phyloP scores from a whole-genome alignment of 2,888 invertebrate species.

The Andrena dorsata region DNA sequence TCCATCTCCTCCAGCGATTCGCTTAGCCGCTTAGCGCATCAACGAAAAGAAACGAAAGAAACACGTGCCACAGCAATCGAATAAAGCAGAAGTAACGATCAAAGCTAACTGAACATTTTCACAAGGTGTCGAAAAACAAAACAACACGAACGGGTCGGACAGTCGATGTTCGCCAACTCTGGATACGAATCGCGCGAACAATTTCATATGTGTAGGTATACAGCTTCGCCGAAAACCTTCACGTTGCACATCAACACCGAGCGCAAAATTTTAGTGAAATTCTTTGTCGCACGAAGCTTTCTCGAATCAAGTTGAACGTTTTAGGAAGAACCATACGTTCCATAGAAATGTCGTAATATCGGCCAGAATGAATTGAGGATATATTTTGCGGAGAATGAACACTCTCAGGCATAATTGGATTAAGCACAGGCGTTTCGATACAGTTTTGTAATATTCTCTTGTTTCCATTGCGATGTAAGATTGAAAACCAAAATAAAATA shows the following conservation, averaged over 20 bases:
- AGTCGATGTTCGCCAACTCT: neutral
- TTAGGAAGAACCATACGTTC: neutral
- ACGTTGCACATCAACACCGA: neutral
- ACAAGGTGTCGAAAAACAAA: constrained; percentile 52
- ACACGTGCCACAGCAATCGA: constrained; percentile 58
- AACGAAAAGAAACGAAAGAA: constrained; percentile 64
- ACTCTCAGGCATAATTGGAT: neutral
- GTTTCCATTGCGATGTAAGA: neutral
- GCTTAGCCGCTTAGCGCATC: constrained; percentile 32
- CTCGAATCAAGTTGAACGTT: neutral
- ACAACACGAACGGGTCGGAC: constrained; percentile 28
- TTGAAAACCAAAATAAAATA: neutral
- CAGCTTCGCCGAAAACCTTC: neutral
- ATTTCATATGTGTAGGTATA: neutral
- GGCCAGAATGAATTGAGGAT: neutral
- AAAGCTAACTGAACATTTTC: constrained; percentile 64
- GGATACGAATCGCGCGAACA: neutral
- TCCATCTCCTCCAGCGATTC: constrained; percentile 29
- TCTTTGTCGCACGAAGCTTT: neutral
- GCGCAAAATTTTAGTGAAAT: constrained; percentile 5
- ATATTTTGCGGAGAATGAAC: neutral
- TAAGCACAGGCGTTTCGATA: neutral
- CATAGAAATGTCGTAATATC: neutral
- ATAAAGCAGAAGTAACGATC: constrained; percentile 59
- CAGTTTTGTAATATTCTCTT: neutral